phyloP scores from a whole-genome alignment of 1,140 invertebrate species.

The Rhopalosiphum padi region DNA sequence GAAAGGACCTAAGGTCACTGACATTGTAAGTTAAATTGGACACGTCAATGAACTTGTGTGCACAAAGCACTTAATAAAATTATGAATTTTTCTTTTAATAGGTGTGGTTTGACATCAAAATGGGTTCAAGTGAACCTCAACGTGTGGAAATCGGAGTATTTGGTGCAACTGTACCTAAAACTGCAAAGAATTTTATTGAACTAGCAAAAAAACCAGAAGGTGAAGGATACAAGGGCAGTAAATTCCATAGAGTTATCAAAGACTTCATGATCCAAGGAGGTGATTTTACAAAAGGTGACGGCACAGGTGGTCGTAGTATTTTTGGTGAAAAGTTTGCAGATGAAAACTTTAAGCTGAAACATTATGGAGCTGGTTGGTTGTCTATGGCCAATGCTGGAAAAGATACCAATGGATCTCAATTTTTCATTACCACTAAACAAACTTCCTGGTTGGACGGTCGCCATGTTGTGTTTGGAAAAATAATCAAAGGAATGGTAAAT shows the following conservation, averaged over 20 bases:
- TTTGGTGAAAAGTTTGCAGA: slow-evolving; percentile 93
- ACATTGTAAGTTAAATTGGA: slow-evolving; percentile 68
- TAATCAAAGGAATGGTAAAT: slow-evolving; percentile 87
- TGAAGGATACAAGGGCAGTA: slow-evolving; percentile 87
- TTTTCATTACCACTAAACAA: slow-evolving; percentile 92
- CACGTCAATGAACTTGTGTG: slow-evolving; percentile 22
- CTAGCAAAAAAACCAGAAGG: slow-evolving; percentile 79
- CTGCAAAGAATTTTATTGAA: slow-evolving; percentile 89
- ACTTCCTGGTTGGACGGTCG: slow-evolving; percentile 95
- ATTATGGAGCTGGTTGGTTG: slow-evolving; percentile 95
- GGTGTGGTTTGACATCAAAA: slow-evolving; percentile 93
- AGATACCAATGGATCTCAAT: slow-evolving; percentile 98
- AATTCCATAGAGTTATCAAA: slow-evolving; percentile 91
- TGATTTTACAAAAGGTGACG: slow-evolving; percentile 91
- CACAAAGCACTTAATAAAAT: not conserved
- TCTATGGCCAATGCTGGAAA: slow-evolving; percentile 97
- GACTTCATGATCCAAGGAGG: slow-evolving; percentile 97
- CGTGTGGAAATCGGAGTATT: slow-evolving; percentile 91
- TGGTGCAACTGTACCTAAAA: slow-evolving; percentile 96
- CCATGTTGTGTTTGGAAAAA: slow-evolving; percentile 97
- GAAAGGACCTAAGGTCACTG: slow-evolving; percentile 79
- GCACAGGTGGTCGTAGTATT: slow-evolving; percentile 91
- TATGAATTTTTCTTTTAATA: slow-evolving; percentile 64
- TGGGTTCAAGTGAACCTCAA: slow-evolving; percentile 80
- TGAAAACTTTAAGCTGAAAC: slow-evolving; percentile 98